Conservation (phyloP, 2,888 invertebrate species). For the Synergus umbraculus region DNA sequence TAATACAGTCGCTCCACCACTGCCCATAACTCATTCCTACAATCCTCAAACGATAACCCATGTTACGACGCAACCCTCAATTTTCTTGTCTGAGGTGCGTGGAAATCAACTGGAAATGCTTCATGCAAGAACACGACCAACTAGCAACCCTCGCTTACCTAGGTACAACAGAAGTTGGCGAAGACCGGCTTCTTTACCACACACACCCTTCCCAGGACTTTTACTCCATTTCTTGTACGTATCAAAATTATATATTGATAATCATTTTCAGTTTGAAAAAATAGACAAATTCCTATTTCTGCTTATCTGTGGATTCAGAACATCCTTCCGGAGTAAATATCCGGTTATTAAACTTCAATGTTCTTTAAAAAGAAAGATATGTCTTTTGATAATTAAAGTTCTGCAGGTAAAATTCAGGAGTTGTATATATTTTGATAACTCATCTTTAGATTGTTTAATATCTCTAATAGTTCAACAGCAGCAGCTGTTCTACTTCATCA, state of each 20-base stretch:
- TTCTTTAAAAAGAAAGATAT: neutral
- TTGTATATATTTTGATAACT: neutral
- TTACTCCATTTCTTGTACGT: constrained; percentile 90
- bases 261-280: neutral
- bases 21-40: constrained; percentile 76
- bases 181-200: constrained; percentile 76
- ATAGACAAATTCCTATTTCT: constrained; percentile 1
- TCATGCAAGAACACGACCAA: constrained; percentile 73
- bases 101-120: constrained; percentile 77
- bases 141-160: constrained; percentile 77
- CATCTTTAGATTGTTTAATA: neutral
- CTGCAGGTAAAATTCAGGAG: neutral
- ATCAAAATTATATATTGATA: neutral
- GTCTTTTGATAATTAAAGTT: neutral
- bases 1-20: constrained; percentile 74
- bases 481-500: neutral
- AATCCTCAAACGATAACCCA: constrained; percentile 78
- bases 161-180: constrained; percentile 76
- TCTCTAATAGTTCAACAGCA: neutral
- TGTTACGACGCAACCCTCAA: constrained; percentile 79
- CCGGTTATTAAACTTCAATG: neutral
- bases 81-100: constrained; percentile 76
- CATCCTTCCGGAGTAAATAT: neutral
- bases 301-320: neutral
- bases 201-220: constrained; percentile 84